These are phyloP conservation scores for Micronisus gabar DNA, from an alignment of 2,113 vertebrate species.

Conservation along the genomic window DNA sequence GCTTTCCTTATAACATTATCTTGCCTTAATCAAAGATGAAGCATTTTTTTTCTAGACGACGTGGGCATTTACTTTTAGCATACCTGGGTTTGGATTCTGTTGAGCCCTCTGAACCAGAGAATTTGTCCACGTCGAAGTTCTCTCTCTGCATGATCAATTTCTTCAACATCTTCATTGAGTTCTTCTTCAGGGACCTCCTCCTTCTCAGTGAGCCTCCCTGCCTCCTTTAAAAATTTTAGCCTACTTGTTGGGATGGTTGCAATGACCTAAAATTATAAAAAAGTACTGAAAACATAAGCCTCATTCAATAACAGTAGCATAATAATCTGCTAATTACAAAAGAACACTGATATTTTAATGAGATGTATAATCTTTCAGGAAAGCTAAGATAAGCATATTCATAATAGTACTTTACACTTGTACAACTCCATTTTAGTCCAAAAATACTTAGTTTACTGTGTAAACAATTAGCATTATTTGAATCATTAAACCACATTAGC, in stretches of 20 bases:
- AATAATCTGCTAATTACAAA: neutral
- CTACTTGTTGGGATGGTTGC: slow-evolving; percentile 90
- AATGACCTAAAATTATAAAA: slow-evolving; percentile 81
- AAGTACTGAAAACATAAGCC: slow-evolving; percentile 18
- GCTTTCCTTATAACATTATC: neutral
- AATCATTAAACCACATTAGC: neutral
- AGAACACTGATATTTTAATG: neutral
- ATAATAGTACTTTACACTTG: neutral
- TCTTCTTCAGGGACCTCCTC: slow-evolving; percentile 93
- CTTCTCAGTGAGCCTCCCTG: slow-evolving; percentile 90
- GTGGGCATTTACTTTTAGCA: neutral
- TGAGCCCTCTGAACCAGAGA: slow-evolving; percentile 97
- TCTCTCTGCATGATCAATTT: slow-evolving; percentile 95
- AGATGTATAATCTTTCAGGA: neutral
- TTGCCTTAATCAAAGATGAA: neutral
- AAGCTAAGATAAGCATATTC: neutral
- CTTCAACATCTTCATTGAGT: slow-evolving; percentile 92
- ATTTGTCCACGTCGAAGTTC: slow-evolving; percentile 96
- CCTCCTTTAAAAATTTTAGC: slow-evolving; percentile 92
- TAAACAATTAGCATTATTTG: neutral
- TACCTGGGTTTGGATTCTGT: slow-evolving; percentile 99
- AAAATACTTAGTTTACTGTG: neutral
- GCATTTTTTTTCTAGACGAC: neutral
- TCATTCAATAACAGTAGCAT: neutral
- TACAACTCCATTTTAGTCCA: neutral